phyloP scores from a whole-genome alignment of 2,888 invertebrate genomes.

The Odontomyia ornata region DNA sequence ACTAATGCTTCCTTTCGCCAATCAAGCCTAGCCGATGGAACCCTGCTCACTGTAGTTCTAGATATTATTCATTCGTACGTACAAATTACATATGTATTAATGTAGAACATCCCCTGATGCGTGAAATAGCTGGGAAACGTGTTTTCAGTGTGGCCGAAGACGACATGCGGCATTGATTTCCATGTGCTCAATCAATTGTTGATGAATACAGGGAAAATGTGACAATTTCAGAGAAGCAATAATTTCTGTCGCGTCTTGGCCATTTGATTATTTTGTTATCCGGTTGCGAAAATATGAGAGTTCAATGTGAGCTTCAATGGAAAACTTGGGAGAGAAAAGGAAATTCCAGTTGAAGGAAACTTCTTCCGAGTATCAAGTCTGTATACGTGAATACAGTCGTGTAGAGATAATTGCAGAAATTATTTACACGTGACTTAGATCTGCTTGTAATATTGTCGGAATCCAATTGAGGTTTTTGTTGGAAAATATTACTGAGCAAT shows the following conservation, averaged over 20 bases:
- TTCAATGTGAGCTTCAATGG: too few relatives aligned
- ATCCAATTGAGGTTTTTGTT: neutral
- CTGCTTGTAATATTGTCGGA: neutral
- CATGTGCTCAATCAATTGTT: neutral
- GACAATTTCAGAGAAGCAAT: neutral
- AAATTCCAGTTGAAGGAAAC: too few relatives aligned
- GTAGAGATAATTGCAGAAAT: neutral
- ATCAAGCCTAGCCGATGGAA: neutral
- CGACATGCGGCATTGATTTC: neutral
- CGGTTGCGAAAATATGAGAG: neutral
- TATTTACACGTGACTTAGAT: neutral
- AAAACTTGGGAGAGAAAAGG: too few relatives aligned
- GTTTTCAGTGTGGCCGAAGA: neutral
- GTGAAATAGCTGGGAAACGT: too few relatives aligned
- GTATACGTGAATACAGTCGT: neutral
- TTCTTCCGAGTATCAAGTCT: too few relatives aligned
- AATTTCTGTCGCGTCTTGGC: neutral
- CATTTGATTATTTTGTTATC: neutral
- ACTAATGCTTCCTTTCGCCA: neutral
- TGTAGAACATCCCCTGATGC: too few relatives aligned
- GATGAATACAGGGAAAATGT: neutral
- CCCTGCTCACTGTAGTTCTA: too few relatives aligned
- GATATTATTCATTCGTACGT: too few relatives aligned
- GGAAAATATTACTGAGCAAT: too few relatives aligned
- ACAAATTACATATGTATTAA: too few relatives aligned